Base-by-base conservation (phyloP, 2,113 vertebrate genomes). In the Halichoeres trimaculatus region DNA sequence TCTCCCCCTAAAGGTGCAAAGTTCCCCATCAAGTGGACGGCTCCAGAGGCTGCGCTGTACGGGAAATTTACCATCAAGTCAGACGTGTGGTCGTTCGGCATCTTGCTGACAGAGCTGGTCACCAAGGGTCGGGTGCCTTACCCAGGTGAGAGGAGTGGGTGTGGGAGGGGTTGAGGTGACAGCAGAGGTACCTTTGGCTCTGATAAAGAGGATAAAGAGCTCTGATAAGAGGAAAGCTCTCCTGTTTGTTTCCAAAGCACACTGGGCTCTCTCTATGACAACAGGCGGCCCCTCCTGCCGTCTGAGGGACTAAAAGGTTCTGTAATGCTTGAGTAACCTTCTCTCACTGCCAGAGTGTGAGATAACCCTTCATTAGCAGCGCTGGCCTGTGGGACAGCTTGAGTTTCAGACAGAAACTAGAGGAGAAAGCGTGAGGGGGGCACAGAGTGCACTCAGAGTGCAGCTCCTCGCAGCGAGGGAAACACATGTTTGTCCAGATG, bases 1-100 rank as follows among this genome's bases (percentile, higher is more conserved):
- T 67, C 30, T 89, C 17, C 11, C 88, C 58, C 76, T 68, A 66
- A 86, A 97, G 98, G 98, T 88, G 98, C 97, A 16, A 99, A 98
- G 89, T 99, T 99, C 78, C 98, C 98, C 85, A 99, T 99, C 41
- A 99, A 99, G 91, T 99, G 98, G 97, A 99, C 98, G 0, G 97
- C 98, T 0, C 98, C 98, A 0, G 98, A 99, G 91, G 98, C 98
- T 0, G 97, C 98, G 0, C 90, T 99, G 34, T 99, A 98, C 0
- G 97, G 98, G 58, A 96, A 95, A 90, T 99, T 99, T 94, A 99
- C 98, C 76, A 99, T 99, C 93, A 99, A 99, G 91, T 99, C 98
- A 0, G 98, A 99, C 7, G 98, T 99, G 59, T 98, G 97, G 97
- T 99, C 97, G 12, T 99, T 98, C 51, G 98, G 98, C 58, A 97